A percentile compares a stretch with the other conserved stretches of the same genome.
phyloP scores from a whole-genome alignment of 2,888 invertebrate species.

The Dryobotodes eremita region DNA sequence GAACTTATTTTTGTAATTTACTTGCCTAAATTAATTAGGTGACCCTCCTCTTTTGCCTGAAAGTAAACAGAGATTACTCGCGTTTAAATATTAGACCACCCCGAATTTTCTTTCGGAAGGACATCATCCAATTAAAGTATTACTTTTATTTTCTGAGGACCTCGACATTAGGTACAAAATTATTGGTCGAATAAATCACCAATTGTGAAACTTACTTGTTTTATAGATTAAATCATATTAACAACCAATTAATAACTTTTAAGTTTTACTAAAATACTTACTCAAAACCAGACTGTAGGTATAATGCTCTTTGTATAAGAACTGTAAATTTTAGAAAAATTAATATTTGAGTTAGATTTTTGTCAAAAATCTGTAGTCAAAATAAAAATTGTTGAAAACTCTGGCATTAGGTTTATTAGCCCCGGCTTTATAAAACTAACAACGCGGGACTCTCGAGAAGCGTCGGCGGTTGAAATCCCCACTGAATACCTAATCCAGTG shows the following conservation, averaged over 20 bases:
- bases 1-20: conserved; percentile 19
- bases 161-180: conserved; percentile 9
- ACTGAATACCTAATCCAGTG: conserved; percentile 65
- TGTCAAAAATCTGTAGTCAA: neutral
- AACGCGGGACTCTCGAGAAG: conserved; percentile 47
- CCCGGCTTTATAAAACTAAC: conserved; percentile 57
- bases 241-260: neutral
- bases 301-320: neutral
- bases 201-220: neutral
- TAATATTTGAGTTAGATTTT: neutral
- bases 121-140: conserved; percentile 13
- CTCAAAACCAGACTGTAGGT: neutral
- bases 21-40: conserved; percentile 41
- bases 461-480: conserved; percentile 56
- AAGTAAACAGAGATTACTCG: conserved; percentile 46
- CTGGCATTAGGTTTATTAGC: conserved; percentile 54
- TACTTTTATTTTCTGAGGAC: conserved; percentile 2
- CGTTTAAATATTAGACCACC: conserved; percentile 48
- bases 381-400: conserved; percentile 38
- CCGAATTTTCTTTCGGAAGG: conserved; percentile 38
- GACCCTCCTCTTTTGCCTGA: conserved; percentile 35
- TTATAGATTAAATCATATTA: neutral
- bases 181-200: conserved; percentile 1
- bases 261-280: neutral
- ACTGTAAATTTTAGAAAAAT: neutral